These are phyloP conservation scores for Maconellicoccus hirsutus DNA, from an alignment of 1,140 invertebrate species.

Conservation along the genomic window DNA sequence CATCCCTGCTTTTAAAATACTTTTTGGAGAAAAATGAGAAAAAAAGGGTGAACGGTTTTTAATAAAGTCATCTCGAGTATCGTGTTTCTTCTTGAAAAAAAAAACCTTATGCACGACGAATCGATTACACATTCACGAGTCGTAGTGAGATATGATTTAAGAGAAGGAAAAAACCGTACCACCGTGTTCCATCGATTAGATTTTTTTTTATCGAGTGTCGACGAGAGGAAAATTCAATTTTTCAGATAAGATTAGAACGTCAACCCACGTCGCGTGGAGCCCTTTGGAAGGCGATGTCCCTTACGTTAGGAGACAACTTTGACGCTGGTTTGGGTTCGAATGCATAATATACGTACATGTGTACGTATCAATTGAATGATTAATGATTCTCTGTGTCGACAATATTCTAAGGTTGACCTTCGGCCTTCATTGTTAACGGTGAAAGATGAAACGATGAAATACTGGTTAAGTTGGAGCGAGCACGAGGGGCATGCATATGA, in stretches of 20 bases:
- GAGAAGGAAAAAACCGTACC: too few relatives aligned
- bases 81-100: too few relatives aligned
- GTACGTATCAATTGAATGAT: conserved; percentile 9
- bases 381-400: background rate
- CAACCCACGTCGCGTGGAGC: background rate
- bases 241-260: background rate
- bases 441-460: conserved; percentile 9
- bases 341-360: conserved; percentile 1
- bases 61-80: too few relatives aligned
- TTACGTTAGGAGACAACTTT: background rate
- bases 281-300: background rate
- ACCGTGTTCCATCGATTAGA: too few relatives aligned
- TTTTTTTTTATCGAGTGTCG: too few relatives aligned
- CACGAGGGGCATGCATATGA: background rate
- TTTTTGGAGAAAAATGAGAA: too few relatives aligned
- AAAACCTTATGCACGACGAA: too few relatives aligned
- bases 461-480: background rate
- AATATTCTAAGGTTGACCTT: conserved; percentile 4
- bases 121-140: too few relatives aligned
- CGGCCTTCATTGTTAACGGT: conserved; percentile 7
- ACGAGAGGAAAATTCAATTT: background rate
- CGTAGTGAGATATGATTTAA: too few relatives aligned
- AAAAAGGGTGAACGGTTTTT: too few relatives aligned
- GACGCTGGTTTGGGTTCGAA: background rate
- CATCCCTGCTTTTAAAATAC: too few relatives aligned